Percentiles rank a stretch among this genome's conserved stretches.
Evolutionary conservation across 2,888 invertebrate species (phyloP).

Genomic region (Nomada hirtipes): DNA sequence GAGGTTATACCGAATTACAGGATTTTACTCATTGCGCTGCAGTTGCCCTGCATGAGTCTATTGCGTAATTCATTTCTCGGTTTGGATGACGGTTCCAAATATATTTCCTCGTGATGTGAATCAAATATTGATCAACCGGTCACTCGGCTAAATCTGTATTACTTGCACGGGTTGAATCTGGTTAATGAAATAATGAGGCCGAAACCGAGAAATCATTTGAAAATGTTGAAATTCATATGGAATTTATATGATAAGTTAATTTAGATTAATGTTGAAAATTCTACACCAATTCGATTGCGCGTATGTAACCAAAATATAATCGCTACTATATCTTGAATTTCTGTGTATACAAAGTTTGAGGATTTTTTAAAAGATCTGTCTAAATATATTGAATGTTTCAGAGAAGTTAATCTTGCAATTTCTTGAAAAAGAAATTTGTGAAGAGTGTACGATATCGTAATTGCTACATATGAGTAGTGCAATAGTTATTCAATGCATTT

Average conservation of each 20-base stretch:
- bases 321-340: too few species aligned
- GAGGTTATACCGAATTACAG: not conserved
- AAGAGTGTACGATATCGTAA: too few species aligned
- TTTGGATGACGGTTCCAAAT: conserved; percentile 52
- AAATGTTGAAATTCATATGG: not conserved
- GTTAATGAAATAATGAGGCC: not conserved
- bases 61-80: conserved; percentile 48
- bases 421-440: too few species aligned
- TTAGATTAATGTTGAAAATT: too few species aligned
- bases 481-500: not conserved
- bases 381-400: too few species aligned
- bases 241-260: not conserved
- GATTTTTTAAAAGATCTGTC: too few species aligned
- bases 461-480: too few species aligned
- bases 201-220: not conserved
- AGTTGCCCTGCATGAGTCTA: conserved; percentile 41
- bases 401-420: too few species aligned
- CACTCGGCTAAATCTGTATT: conserved; percentile 36
- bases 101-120: conserved; percentile 47
- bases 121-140: conserved; percentile 41
- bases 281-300: too few species aligned
- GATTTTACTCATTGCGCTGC: conserved; percentile 22
- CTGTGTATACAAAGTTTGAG: too few species aligned
- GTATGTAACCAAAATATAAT: too few species aligned
- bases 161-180: not conserved